These are phyloP conservation scores for Caradrina kadenii DNA, from an alignment of 2,888 invertebrate genomes.

Conservation along the genomic window DNA sequence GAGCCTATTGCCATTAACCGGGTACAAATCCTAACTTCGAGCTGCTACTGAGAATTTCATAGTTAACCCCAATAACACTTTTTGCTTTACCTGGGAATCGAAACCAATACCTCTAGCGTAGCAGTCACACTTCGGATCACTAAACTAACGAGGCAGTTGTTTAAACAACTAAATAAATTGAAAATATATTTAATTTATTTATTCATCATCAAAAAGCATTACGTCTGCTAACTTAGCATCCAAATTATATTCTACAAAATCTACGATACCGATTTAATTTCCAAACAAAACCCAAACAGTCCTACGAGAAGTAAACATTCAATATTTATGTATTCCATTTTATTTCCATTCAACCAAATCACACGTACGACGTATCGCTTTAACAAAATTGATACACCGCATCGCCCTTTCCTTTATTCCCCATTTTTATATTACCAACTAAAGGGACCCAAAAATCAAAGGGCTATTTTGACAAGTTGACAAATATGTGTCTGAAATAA, in stretches of 20 bases:
- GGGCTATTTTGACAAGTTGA: conserved; percentile 88
- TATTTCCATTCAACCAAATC: conserved; percentile 63
- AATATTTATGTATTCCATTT: conserved; percentile 45
- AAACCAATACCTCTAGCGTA: too few species aligned
- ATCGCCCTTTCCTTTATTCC: conserved; percentile 74
- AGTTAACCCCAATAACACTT: too few species aligned
- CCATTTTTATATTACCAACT: conserved; percentile 73
- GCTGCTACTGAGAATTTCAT: too few species aligned
- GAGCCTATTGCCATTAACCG: too few species aligned
- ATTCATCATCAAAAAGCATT: too few species aligned
- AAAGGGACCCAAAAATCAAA: conserved; percentile 86
- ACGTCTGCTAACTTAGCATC: too few species aligned
- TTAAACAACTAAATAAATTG: too few species aligned
- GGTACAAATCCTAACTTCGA: too few species aligned
- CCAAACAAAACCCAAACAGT: not conserved
- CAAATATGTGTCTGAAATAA: conserved; percentile 85
- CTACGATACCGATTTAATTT: not conserved
- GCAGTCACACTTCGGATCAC: too few species aligned
- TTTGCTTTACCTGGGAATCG: too few species aligned
- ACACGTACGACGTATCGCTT: conserved; percentile 68
- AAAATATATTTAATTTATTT: too few species aligned
- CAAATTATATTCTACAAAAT: not conserved
- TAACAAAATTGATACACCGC: conserved; percentile 81
- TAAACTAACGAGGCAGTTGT: too few species aligned
- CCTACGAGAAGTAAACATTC: conserved; percentile 21